phyloP scores from a whole-genome alignment of 2,888 invertebrate genomes.

The Nomada lathburiana region DNA sequence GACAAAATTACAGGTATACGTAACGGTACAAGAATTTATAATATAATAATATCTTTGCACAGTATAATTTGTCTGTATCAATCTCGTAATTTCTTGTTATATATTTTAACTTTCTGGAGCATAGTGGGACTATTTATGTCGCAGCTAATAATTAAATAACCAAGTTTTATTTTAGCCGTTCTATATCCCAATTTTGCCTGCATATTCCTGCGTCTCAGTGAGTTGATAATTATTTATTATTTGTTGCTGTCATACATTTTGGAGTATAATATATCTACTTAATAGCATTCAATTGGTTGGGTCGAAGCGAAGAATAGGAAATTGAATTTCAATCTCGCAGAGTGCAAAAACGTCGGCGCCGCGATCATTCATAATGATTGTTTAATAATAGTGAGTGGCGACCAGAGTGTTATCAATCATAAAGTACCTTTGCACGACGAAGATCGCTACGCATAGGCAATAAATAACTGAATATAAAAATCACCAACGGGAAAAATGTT shows the following conservation, averaged over 20 bases:
- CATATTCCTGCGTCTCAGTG: too few species aligned
- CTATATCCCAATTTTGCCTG: too few species aligned
- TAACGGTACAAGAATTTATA: neutral
- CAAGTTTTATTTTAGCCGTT: too few species aligned
- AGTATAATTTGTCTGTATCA: too few species aligned
- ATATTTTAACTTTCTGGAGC: too few species aligned
- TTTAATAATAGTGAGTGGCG: constrained; percentile 17
- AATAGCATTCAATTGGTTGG: neutral
- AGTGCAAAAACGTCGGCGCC: neutral
- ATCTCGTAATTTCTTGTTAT: too few species aligned
- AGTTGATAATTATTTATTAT: too few species aligned
- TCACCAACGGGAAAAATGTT: constrained; percentile 22
- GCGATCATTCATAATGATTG: constrained; percentile 13
- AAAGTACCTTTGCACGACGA: neutral
- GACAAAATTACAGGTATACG: neutral
- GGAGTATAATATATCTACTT: neutral
- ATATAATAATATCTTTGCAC: too few species aligned
- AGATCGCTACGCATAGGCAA: constrained; percentile 6
- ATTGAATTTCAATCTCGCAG: neutral
- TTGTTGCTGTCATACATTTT: too few species aligned
- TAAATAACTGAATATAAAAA: constrained; percentile 36
- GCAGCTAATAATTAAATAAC: too few species aligned
- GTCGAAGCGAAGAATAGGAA: neutral
- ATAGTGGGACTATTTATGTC: too few species aligned
- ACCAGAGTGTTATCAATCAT: constrained; percentile 34